Evolutionary conservation across 2,888 invertebrate species (phyloP).

Genomic region (Silvanus unidentatus): DNA sequence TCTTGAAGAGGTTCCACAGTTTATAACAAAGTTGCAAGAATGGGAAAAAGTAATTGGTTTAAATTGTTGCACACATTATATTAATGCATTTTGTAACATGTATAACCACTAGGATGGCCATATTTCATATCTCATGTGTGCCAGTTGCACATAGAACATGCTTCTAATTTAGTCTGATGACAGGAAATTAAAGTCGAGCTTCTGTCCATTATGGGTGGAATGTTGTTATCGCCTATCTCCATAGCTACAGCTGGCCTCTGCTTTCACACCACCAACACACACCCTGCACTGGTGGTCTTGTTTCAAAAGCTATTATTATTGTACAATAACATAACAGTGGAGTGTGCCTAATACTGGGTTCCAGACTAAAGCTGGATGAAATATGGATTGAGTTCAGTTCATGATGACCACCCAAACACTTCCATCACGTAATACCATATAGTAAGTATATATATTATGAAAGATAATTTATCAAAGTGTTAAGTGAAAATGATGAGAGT

Average conservation of each 20-base stretch:
- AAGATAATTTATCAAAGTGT: too few species aligned
- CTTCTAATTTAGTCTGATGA: slow-evolving; percentile 40
- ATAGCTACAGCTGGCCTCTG: slow-evolving; percentile 38
- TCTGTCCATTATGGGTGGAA: slow-evolving; percentile 41
- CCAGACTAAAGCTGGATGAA: slow-evolving; percentile 27
- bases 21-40: too few species aligned
- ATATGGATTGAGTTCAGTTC: slow-evolving; percentile 25
- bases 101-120: neutral
- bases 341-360: slow-evolving; percentile 7
- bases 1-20: too few species aligned
- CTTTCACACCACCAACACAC: slow-evolving; percentile 28
- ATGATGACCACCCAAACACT: too few species aligned
- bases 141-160: slow-evolving; percentile 31
- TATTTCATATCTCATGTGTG: slow-evolving; percentile 29
- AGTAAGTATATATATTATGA: too few species aligned
- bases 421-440: too few species aligned
- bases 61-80: too few species aligned
- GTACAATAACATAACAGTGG: slow-evolving; percentile 15
- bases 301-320: slow-evolving; percentile 33
- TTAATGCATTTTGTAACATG: too few species aligned
- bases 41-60: too few species aligned
- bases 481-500: too few species aligned
- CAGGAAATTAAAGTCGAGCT: slow-evolving; percentile 44
- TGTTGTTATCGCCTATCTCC: slow-evolving; percentile 41
- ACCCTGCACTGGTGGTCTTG: slow-evolving; percentile 20